A percentile compares a stretch with the other conserved stretches of the same genome.
Conservation (phyloP, 37 sponge, comb jelly and placozoan genomes). For the Cliona cf. orientalis region DNA sequence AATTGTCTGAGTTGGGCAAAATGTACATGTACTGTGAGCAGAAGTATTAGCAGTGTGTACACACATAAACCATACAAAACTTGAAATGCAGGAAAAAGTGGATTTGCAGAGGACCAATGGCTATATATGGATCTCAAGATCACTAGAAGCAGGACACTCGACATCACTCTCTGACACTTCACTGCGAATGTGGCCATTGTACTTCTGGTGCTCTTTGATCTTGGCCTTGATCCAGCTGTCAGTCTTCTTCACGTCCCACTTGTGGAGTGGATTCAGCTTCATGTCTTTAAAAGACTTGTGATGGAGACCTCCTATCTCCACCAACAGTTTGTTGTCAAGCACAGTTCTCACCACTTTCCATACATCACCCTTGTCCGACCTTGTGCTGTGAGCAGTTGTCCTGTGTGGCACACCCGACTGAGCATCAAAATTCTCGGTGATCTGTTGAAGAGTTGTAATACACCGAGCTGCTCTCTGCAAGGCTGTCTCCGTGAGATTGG, state of each 20-base stretch:
- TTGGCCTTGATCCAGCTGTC: not conserved
- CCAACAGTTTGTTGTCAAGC: not conserved
- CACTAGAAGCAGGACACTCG: too few species aligned
- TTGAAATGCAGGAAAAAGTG: too few species aligned
- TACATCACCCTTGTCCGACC: not conserved
- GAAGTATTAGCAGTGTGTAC: too few species aligned
- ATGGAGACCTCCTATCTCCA: not conserved
- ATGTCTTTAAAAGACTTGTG: not conserved
- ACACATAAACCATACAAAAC: too few species aligned
- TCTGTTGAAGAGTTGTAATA: conserved; percentile 11
- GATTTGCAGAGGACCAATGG: too few species aligned
- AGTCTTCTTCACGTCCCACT: conserved; percentile 9
- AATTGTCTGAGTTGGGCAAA: too few species aligned
- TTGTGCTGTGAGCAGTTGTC: not conserved
- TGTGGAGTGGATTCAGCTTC: conserved; percentile 8
- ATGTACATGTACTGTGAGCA: too few species aligned
- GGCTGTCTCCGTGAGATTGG: conserved; percentile 27
- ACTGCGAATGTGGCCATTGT: not conserved
- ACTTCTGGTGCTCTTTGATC: not conserved
- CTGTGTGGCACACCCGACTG: conserved; percentile 1
- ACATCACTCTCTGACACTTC: not conserved
- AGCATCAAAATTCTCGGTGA: not conserved
- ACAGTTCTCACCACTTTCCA: conserved; percentile 9
- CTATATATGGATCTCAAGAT: too few species aligned
- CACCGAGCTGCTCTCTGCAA: conserved; percentile 23